phyloP scores from a whole-genome alignment of 2,113 vertebrate genomes.

The Pseudonaja textilis region DNA sequence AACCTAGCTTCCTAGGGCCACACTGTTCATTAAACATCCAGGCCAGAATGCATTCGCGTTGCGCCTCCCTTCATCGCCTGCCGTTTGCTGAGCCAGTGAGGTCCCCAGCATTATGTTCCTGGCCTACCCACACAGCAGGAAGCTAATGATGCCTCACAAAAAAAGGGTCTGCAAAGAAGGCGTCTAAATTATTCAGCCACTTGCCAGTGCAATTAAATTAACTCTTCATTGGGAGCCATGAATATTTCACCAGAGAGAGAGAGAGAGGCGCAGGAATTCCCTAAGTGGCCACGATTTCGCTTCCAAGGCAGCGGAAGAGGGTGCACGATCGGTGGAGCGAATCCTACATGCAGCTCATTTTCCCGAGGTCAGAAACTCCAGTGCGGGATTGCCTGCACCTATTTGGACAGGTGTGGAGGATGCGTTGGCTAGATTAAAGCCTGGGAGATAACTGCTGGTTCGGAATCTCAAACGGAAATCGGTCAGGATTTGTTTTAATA shows the following conservation, averaged over 20 bases:
- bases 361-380: neutral
- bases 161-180: slow-evolving; percentile 20
- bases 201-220: slow-evolving; percentile 67
- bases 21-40: neutral
- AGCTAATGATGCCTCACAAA: slow-evolving; percentile 46
- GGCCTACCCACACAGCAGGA: neutral
- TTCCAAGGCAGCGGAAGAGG: neutral
- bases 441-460: neutral
- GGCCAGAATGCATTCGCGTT: neutral
- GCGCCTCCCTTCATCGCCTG: rapidly evolving
- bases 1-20: neutral
- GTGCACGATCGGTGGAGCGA: too few relatives aligned
- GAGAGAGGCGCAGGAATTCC: neutral
- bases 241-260: slow-evolving; percentile 51
- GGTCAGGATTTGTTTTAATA: neutral
- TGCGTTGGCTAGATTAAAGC: neutral
- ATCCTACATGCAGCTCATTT: neutral
- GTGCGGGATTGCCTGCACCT: too few relatives aligned
- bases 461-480: neutral
- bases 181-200: slow-evolving; percentile 62
- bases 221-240: slow-evolving; percentile 41
- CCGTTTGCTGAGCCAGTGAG: neutral
- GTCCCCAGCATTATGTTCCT: neutral
- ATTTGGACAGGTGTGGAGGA: neutral
- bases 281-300: neutral